A percentile compares a stretch with the other conserved stretches of the same genome.
Conservation (phyloP, 2,113 vertebrate species). For the Prietella phreatophila region DNA sequence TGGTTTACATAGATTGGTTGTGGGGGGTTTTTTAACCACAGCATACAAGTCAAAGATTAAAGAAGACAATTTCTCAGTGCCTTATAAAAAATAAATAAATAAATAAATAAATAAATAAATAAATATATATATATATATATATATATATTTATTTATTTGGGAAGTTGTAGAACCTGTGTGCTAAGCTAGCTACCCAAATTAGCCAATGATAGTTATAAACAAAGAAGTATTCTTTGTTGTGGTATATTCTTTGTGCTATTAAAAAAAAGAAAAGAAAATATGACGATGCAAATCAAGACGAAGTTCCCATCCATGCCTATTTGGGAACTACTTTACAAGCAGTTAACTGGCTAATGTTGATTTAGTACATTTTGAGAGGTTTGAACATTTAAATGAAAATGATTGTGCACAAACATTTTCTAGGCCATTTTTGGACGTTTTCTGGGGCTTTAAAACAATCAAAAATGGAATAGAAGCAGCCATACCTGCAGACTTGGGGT, state of each 20-base stretch:
- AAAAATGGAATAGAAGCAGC: background rate
- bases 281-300: background rate
- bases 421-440: background rate
- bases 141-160: no score
- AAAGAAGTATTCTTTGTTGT: background rate
- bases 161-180: background rate
- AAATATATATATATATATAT: no score
- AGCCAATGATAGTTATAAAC: background rate
- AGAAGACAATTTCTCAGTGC: background rate
- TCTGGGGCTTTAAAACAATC: background rate
- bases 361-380: background rate
- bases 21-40: background rate
- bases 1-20: background rate
- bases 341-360: background rate
- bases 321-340: background rate
- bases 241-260: background rate
- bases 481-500: constrained; percentile 89
- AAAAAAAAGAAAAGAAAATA: background rate
- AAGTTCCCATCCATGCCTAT: background rate
- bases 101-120: no score
- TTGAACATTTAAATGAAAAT: background rate
- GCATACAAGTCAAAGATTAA: background rate
- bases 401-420: background rate
- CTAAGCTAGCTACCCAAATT: background rate
- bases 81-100: background rate